A percentile compares a stretch with the other conserved stretches of the same genome.
Evolutionary conservation across 2,888 invertebrate species (phyloP).

Genomic region (Megastigmus dorsalis): DNA sequence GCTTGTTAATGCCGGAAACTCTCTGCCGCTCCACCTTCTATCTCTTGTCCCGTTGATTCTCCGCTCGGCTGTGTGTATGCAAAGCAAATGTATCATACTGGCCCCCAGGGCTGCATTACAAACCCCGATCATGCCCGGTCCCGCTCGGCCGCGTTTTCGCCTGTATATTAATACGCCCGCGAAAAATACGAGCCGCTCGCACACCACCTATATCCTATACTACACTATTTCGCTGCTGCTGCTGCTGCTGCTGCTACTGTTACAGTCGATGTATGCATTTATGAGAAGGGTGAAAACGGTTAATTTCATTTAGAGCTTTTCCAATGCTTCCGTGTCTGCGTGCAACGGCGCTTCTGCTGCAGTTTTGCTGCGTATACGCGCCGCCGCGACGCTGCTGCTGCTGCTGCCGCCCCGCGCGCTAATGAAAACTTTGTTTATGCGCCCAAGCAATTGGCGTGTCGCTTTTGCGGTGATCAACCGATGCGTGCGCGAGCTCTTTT

Average conservation of each 20-base stretch:
- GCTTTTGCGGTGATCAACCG: background rate
- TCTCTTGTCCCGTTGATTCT: constrained; percentile 18
- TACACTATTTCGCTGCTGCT: background rate
- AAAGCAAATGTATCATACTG: constrained; percentile 70
- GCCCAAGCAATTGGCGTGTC: background rate
- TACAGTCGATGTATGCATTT: too few relatives aligned
- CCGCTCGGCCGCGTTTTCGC: constrained; percentile 65
- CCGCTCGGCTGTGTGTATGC: constrained; percentile 49
- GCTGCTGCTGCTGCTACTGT: too few relatives aligned
- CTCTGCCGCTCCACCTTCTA: constrained; percentile 12
- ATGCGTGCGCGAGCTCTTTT: too few relatives aligned
- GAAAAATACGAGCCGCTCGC: constrained; percentile 65
- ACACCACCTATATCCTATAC: too few relatives aligned
- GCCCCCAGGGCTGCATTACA: constrained; percentile 72
- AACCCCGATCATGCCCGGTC: constrained; percentile 68
- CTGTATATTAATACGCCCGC: constrained; percentile 67
- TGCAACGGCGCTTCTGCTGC: constrained; percentile 8
- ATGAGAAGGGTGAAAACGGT: too few relatives aligned
- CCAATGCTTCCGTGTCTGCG: constrained; percentile 3
- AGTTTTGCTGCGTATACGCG: too few relatives aligned
- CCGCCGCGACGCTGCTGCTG: too few relatives aligned
- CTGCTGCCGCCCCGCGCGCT: background rate
- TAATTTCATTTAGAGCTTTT: constrained; percentile 50
- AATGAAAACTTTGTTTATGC: constrained; percentile 43
- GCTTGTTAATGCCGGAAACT: constrained; percentile 34